Evolutionary conservation across 2,888 invertebrate genomes (phyloP), one percentile per base, ranked within the genome.

Genomic region (Macaria notata): DNA sequence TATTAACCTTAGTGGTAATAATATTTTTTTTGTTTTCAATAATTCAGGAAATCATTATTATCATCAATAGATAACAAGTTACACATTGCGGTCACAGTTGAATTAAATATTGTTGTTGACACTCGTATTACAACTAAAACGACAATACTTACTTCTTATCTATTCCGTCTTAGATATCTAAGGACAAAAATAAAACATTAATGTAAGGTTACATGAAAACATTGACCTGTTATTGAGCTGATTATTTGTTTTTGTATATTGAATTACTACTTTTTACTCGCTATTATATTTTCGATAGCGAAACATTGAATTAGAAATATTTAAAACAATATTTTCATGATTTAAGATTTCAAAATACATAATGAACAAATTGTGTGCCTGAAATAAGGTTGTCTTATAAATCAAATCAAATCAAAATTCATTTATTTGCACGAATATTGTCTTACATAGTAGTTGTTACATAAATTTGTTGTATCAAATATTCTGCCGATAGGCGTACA

Each of bases 201-300:
- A 53, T 61, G 56, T 54, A 49, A 45, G 30, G 9, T 54, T 57
- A 49, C 53, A 64, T 70, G 7, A 36, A 36, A 7, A 36, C 33
- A 36, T 36, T 36, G 33, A 36, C 4, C 19, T 19, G 1, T 1
- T 19, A 2, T 19, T 19, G 1, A 19, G 19, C 19, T 19, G 19
- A 19, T 19, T 19, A 19, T 19, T 19, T 19, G 19, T 19, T 19
- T 19, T 1, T 19, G 19, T 19, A 19, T 19, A 19, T 19, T 19
- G 2, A 19, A 19, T 19, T 19, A 19, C 19, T 19, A 19, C 19
- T 19, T 19, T 19, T 19, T 19, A 19, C 19, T 19, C 19, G 57
- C 62, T 49, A 56, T 61, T 68, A 65, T 67, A 62, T 69, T 69
- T 61, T 65, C 59, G 53, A 61, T 49, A 36, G 63, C 64, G 63